Conservation (phyloP, 2,888 invertebrate genomes). For the Sussaba pulchella region DNA sequence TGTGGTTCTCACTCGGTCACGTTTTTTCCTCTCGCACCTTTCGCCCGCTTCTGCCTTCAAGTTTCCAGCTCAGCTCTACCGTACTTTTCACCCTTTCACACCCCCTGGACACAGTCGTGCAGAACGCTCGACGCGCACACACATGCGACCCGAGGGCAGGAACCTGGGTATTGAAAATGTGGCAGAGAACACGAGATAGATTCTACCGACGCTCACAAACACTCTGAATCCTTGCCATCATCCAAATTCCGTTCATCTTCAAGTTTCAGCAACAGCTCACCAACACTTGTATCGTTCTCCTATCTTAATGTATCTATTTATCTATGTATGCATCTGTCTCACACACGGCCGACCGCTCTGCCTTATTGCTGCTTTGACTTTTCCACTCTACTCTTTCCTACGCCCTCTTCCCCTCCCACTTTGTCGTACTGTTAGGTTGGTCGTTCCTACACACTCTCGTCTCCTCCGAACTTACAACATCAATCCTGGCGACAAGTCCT, state of each 20-base stretch:
- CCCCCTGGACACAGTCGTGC: constrained; percentile 21
- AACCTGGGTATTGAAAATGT: constrained; percentile 14
- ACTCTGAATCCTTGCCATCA: constrained; percentile 39
- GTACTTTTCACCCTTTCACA: constrained; percentile 2
- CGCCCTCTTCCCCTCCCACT: not conserved
- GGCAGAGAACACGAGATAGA: constrained; percentile 41
- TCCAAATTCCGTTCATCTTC: constrained; percentile 31
- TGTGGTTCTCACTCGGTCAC: constrained; percentile 15
- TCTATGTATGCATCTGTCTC: not conserved
- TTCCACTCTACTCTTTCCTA: constrained; percentile 27
- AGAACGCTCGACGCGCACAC: not conserved
- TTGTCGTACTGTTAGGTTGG: no score
- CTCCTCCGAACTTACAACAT: constrained; percentile 39
- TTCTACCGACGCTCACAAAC: constrained; percentile 40
- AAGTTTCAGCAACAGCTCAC: constrained; percentile 36
- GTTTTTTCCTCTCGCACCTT: constrained; percentile 36
- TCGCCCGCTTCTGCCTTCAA: constrained; percentile 23
- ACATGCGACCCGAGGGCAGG: constrained; percentile 5
- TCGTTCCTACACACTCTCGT: constrained; percentile 48
- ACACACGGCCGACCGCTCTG: not conserved
- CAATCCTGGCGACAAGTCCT: constrained; percentile 30
- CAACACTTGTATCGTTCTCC: constrained; percentile 24
- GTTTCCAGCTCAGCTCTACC: not conserved
- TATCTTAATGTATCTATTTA: not conserved
- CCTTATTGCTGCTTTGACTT: constrained; percentile 8